Base-by-base conservation (phyloP, 2,888 invertebrate genomes). In the Graphium colonna region DNA sequence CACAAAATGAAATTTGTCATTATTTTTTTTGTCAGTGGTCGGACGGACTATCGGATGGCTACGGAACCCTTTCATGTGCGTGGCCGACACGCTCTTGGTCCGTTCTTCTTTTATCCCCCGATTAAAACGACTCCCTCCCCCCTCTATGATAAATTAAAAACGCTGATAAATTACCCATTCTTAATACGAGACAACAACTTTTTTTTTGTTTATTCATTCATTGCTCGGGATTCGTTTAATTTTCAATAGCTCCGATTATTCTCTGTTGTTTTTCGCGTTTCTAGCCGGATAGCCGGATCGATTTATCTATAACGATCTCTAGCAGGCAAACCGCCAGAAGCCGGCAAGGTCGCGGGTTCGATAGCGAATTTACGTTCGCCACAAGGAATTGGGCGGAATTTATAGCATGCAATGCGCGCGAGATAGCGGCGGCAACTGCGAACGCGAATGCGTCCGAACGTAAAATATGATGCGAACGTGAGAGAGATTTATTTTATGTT, bases 291-390 rank as follows among this genome's bases (percentile, higher is more conserved):
- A 31, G 8, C 1, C 7, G n/a, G 48, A 39, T 44, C 54, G 40
- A 54, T 45, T 36, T 50, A 41, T 54, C 33, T 45, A 41, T 40
- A 50, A 40, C 49, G 54, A 54, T 41, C 41, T 33, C 50, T 9
- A 33, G 54, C 46, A 55, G 54, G 49, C 54, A 55, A 50, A 1
- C 17, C 21, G 54, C 54, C 52, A 52, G 42, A 13, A 41, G 45
- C 41, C 45, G 28, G 45, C 54, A 51, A 51, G 50, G 54, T 50
- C 54, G 49, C 44, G 38, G 46, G 46, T 50, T 55, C 46, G 54
- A 55, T 51, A 21, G 36, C 16, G 41, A 55, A 49, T 54, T 49
- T 54, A 54, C 43, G 49, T 54, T 40, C 15, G 44, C 15, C 44
- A 39, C 44, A 44, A 54, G 49, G 53, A 49, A 44, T 52, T 52